These are phyloP conservation scores for Rhinophrynus dorsalis DNA, from an alignment of 2,797 vertebrate species.

Conservation along the genomic window DNA sequence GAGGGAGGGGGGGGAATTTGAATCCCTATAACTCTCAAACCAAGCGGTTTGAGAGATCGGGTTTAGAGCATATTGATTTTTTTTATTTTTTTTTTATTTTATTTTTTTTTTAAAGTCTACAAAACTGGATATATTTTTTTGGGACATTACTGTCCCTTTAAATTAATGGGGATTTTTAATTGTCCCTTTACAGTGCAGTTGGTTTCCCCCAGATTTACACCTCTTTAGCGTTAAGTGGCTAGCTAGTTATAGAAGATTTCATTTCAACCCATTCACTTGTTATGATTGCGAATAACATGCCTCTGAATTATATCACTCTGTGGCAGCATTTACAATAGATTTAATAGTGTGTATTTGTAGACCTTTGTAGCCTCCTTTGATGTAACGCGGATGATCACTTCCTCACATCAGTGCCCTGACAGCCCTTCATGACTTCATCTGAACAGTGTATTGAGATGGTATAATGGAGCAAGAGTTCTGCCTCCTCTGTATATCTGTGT, in stretches of 20 bases:
- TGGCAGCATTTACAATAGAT: neutral
- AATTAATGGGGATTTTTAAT: too few species aligned
- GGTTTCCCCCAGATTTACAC: too few species aligned
- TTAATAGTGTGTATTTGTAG: neutral
- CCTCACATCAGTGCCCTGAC: neutral
- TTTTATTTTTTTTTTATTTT: too few species aligned
- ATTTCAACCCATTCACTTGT: neutral
- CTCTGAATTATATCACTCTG: neutral
- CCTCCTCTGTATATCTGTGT: too few species aligned
- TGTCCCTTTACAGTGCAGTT: too few species aligned
- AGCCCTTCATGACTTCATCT: constrained; percentile 38
- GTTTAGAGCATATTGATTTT: too few species aligned
- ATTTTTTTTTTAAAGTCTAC: neutral
- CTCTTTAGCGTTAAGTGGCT: neutral
- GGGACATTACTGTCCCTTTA: too few species aligned
- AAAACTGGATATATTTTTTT: too few species aligned
- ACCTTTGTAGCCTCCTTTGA: neutral
- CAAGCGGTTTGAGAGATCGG: too few species aligned
- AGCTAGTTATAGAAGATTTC: neutral
- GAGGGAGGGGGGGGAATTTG: too few species aligned
- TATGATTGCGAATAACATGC: neutral
- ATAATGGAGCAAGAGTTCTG: constrained; percentile 21
- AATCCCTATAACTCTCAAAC: too few species aligned
- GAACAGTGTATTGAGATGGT: constrained; percentile 37
- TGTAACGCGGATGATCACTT: constrained; percentile 35